Evolutionary conservation across 2,113 vertebrate genomes (phyloP), one percentile per base, ranked within the genome.

Genomic region (Chloropsis cyanopogon): DNA sequence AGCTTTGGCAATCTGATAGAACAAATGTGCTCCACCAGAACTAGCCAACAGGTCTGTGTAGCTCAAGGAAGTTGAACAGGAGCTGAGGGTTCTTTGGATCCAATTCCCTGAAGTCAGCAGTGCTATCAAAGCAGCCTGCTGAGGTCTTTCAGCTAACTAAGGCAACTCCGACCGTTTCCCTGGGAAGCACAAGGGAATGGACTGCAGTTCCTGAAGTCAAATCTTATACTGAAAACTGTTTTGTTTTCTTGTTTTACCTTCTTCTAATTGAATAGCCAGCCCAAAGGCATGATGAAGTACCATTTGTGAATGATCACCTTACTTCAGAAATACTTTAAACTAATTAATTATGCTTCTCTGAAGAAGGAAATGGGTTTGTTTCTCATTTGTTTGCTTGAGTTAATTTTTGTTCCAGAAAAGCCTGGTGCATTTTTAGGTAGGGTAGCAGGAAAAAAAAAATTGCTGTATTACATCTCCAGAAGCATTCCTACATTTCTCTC

Each of bases 1-100:
- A 96, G 66, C 61, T 95, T 92, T 68, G 76, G 46, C 90, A 92
- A 82, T 80, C 73, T 53, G 66, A 61, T 12, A 72, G 92, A 95
- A 82, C 65, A 94, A 96, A 94, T 93, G 75, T 92, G 92, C 49
- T 91, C 66, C 70, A 79, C 79, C 73, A 93, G 85, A 93, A 18
- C 44, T 57, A 90, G 66, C 61, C 61, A 91, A 82, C 47, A 76
- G 85, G 82, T 85, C 88, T 90, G 75, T 91, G 28, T 6, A 88
- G 44, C 70, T 85, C 53, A 15, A 71, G 64, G 44, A 84, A 94
- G 24, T 22, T 31, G 66, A 90, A 60, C 66, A 78, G 35, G 75
- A 93, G 59, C n/a, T 53, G 78, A 85, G 49, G 44, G 53, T 79
- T 82, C 77, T 66, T 88, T n/a, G 29, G 44, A 84, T 87, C 44